Conservation (phyloP, 2,113 vertebrate species). For the Mastomys coucha region DNA sequence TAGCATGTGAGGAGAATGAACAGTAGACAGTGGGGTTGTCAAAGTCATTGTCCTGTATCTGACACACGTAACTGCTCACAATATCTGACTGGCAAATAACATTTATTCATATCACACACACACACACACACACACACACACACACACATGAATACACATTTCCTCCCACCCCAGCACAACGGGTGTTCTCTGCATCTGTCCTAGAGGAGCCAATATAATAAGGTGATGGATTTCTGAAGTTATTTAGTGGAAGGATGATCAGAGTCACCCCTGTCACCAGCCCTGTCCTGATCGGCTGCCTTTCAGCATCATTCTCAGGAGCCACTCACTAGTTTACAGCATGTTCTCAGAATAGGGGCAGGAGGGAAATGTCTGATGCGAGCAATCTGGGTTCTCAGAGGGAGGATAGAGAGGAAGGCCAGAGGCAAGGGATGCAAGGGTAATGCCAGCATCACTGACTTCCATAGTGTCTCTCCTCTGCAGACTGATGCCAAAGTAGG, state of each 20-base stretch:
- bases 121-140: background rate
- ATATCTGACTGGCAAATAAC: background rate
- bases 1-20: background rate
- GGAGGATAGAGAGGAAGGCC: no score
- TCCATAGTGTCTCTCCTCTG: background rate
- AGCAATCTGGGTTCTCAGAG: background rate
- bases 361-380: background rate
- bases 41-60: background rate
- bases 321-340: background rate
- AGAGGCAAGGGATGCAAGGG: background rate
- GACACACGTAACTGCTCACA: background rate
- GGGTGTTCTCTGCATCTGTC: background rate
- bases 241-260: background rate
- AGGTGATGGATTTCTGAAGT: background rate
- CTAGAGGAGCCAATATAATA: background rate
- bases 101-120: background rate
- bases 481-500: background rate
- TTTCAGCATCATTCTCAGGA: background rate
- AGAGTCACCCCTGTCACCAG: background rate
- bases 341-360: background rate
- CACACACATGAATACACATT: background rate
- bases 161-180: background rate
- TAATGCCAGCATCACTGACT: background rate
- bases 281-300: background rate
- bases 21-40: background rate